Evolutionary conservation across 2,113 vertebrate species (phyloP).

Genomic region (Mirza zaza): DNA sequence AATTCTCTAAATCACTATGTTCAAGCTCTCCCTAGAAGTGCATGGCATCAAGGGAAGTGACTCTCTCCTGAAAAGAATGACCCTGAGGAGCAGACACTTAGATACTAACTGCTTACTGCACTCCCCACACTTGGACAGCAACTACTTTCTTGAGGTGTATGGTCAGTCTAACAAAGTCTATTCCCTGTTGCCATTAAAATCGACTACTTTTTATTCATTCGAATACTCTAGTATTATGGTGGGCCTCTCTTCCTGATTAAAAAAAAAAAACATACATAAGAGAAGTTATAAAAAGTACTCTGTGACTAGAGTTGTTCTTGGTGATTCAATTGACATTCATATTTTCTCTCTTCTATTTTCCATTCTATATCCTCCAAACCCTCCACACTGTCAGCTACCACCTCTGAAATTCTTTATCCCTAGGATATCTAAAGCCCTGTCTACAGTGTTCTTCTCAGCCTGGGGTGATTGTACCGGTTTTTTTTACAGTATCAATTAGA

Average conservation of each 20-base stretch:
- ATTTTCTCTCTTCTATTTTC: not conserved
- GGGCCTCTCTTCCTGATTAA: not conserved
- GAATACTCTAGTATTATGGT: not conserved
- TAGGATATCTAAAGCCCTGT: not conserved
- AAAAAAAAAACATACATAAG: not conserved
- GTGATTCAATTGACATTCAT: not conserved
- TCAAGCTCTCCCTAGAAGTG: not conserved
- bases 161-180: not conserved
- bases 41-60: not conserved
- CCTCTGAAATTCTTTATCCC: not conserved
- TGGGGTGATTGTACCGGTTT: not conserved
- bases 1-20: not conserved
- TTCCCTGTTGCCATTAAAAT: not conserved
- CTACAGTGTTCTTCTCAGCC: not conserved
- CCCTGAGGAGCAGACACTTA: not conserved
- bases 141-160: not conserved
- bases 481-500: too few species aligned
- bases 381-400: not conserved
- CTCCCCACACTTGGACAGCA: not conserved
- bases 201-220: not conserved
- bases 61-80: not conserved
- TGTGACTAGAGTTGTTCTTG: not conserved
- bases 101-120: not conserved
- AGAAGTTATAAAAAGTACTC: not conserved
- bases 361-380: not conserved